Evolutionary conservation across 2,797 vertebrate species (phyloP).

Genomic region (Staurois parvus): DNA sequence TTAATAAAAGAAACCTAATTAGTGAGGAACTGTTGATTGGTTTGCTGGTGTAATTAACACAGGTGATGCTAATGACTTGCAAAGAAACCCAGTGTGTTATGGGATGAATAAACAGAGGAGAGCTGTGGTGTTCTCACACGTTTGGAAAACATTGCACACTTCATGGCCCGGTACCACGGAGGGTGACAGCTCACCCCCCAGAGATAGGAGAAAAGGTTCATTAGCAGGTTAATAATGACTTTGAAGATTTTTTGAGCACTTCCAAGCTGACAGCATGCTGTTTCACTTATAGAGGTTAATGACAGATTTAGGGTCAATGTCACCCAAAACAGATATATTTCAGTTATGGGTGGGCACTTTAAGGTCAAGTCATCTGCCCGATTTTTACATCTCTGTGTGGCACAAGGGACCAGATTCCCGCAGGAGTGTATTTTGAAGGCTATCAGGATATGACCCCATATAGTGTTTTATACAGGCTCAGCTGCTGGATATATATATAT

Average conservation of each 20-base stretch:
- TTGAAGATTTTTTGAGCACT: constrained; percentile 14
- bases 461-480: too few relatives aligned
- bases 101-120: constrained; percentile 79
- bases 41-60: constrained; percentile 99
- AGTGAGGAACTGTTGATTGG: constrained; percentile 96
- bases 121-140: constrained; percentile 36
- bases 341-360: background rate
- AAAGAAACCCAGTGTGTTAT: constrained; percentile 90
- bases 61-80: constrained; percentile 99
- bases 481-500: too few relatives aligned
- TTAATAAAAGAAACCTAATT: constrained; percentile 98
- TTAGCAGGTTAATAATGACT: constrained; percentile 61
- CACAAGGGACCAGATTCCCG: too few relatives aligned
- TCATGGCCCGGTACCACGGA: constrained; percentile 33
- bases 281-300: background rate
- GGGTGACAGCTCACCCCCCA: constrained; percentile 29
- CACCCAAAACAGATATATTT: background rate
- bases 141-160: constrained; percentile 48
- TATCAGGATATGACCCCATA: too few relatives aligned
- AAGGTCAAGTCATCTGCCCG: background rate
- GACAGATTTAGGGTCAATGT: background rate
- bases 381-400: background rate
- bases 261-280: background rate
- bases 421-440: too few relatives aligned
- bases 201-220: constrained; percentile 41